Evolutionary conservation across 2,888 invertebrate genomes (phyloP).

Genomic region (Dynastes hyllus): DNA sequence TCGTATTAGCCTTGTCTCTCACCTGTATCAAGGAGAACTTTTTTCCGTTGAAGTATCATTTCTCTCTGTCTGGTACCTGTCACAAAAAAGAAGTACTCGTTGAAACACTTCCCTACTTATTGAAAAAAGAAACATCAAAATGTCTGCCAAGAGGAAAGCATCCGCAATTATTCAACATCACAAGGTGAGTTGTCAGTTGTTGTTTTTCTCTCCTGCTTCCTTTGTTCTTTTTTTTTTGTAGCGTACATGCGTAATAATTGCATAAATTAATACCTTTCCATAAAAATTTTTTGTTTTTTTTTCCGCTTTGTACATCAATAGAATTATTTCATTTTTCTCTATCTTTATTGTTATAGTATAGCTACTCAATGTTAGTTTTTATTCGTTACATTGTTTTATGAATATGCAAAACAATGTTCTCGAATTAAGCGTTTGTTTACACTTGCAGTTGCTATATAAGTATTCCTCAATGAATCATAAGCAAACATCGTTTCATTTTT

Average conservation of each 20-base stretch:
- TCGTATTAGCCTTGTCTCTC: slow-evolving; percentile 42
- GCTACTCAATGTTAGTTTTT: background rate
- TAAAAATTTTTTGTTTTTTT: too few relatives aligned
- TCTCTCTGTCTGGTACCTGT: slow-evolving; percentile 21
- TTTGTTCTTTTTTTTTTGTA: background rate
- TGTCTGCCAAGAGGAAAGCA: slow-evolving; percentile 85
- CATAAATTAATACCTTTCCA: background rate
- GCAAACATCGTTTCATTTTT: too few relatives aligned
- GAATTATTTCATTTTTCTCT: background rate
- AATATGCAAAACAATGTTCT: background rate
- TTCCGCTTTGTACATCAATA: background rate
- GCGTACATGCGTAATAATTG: background rate
- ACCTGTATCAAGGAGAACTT: slow-evolving; percentile 32
- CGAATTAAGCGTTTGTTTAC: too few relatives aligned
- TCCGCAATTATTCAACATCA: slow-evolving; percentile 82
- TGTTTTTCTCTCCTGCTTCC: slow-evolving; percentile 10
- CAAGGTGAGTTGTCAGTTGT: slow-evolving; percentile 64
- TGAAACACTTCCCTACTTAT: slow-evolving; percentile 43
- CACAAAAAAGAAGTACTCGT: slow-evolving; percentile 56
- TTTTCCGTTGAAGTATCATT: slow-evolving; percentile 41
- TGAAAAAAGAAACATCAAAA: slow-evolving; percentile 34
- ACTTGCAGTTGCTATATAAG: too few relatives aligned
- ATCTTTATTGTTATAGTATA: background rate
- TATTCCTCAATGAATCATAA: too few relatives aligned
- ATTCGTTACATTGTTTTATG: background rate